Base-by-base conservation (phyloP, 2,888 invertebrate species). In the Phalera bucephala region DNA sequence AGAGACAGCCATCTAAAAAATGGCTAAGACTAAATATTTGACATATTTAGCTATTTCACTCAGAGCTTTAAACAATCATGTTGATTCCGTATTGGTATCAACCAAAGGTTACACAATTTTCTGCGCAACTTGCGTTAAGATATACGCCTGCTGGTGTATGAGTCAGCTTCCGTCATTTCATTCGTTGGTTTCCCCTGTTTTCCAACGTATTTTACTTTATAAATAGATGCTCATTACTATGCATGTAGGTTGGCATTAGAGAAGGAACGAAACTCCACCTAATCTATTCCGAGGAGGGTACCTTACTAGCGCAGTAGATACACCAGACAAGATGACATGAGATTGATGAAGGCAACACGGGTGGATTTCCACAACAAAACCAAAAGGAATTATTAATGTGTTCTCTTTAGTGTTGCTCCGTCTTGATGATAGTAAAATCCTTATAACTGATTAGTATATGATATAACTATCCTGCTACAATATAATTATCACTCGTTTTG, bases 341-440 rank as follows among this genome's bases (percentile, higher is more conserved):
- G 77, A 80, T 81, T 77, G 76, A 81, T 80, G 73, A 51, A 54
- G 58, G 64, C 50, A 52, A 42, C 40, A 33, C 42, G 35, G 55
- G 43, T 39, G 53, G 60, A 36, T 52, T 51, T 48, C 45, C 49
- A 47, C 42, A 46, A 45, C 48, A 39, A 44, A 63, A 59, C 63
- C 64, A 64, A 69, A 59, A 2, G 25, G 23, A 25, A 12, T 25
- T 25, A 25, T 25, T 25, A 12, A 25, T 12, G 13, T 8, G 7
- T 25, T 2, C 25, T 8, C 2, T 12, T 5, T 22, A 9, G 2
- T 9, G n/a, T 9, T 21, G 1, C 9, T n/a, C n/a, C n/a, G n/a
- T n/a, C n/a, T n/a, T n/a, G n/a, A n/a, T n/a, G n/a, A n/a, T n/a
- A n/a, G n/a, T n/a, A n/a, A n/a, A n/a, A n/a, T n/a, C n/a, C n/a